Conservation (phyloP, 2,888 invertebrate species). For the Megamerina dolium region DNA sequence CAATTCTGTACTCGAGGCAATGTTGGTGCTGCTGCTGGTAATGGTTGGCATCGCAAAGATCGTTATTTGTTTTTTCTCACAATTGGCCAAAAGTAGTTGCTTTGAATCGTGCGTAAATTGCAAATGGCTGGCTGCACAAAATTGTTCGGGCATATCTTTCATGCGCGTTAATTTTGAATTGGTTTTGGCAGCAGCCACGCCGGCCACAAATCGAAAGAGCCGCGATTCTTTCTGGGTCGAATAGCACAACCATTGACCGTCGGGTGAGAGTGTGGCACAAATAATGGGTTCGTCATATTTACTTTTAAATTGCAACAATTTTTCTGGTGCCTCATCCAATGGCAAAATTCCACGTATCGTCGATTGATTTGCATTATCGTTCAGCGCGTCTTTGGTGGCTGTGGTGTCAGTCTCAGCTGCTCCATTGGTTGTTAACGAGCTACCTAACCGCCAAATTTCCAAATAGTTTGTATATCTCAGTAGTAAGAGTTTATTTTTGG, state of each 20-base stretch:
- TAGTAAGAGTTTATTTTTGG: constrained; percentile 54
- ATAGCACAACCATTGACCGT: constrained; percentile 68
- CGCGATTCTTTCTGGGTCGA: constrained; percentile 63
- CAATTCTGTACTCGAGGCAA: constrained; percentile 30
- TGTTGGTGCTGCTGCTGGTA: constrained; percentile 12
- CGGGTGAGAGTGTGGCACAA: constrained; percentile 64
- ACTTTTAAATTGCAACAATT: constrained; percentile 63
- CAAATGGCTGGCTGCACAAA: constrained; percentile 42
- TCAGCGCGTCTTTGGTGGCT: constrained; percentile 24
- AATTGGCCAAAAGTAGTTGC: constrained; percentile 48
- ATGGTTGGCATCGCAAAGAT: constrained; percentile 46
- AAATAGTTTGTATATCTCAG: constrained; percentile 58
- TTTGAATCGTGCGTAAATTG: constrained; percentile 48
- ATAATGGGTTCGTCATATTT: constrained; percentile 62
- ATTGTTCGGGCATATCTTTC: constrained; percentile 44
- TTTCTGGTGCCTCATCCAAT: constrained; percentile 54
- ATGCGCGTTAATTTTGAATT: constrained; percentile 35
- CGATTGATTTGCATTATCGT: background rate
- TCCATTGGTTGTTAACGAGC: constrained; percentile 24
- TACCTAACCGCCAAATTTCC: constrained; percentile 61
- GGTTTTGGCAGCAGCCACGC: constrained; percentile 26
- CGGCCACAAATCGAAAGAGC: constrained; percentile 49
- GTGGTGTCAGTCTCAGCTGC: constrained; percentile 12
- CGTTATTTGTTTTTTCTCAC: constrained; percentile 41
- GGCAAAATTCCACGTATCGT: constrained; percentile 18